Percentiles rank a stretch among this genome's conserved stretches.
phyloP scores from a whole-genome alignment of 1,140 invertebrate species.

The Ruditapes philippinarum region DNA sequence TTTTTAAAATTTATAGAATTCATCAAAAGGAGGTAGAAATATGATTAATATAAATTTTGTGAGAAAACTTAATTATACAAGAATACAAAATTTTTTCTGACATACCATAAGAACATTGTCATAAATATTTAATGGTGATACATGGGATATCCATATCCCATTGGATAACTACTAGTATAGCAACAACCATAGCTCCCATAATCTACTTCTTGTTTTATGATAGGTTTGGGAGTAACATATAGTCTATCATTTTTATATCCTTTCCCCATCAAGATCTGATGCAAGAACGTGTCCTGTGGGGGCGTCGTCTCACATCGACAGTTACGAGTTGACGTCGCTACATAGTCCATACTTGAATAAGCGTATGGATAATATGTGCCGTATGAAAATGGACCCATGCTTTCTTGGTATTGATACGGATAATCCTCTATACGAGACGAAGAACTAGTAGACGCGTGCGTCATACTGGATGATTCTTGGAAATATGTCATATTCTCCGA shows the following conservation, averaged over 20 bases:
- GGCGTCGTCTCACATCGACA: slow-evolving; percentile 67
- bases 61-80: too few relatives aligned
- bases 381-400: slow-evolving; percentile 55
- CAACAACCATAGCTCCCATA: slow-evolving; percentile 56
- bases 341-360: slow-evolving; percentile 15
- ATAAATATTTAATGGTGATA: background rate
- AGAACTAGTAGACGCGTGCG: background rate
- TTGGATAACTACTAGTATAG: slow-evolving; percentile 57
- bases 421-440: background rate
- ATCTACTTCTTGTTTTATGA: slow-evolving; percentile 60
- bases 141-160: slow-evolving; percentile 31
- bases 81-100: too few relatives aligned
- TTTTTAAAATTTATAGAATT: too few relatives aligned
- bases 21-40: too few relatives aligned
- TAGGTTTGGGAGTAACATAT: slow-evolving; percentile 39
- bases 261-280: slow-evolving; percentile 76
- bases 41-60: too few relatives aligned
- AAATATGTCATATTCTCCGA: slow-evolving; percentile 54
- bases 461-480: slow-evolving; percentile 1
- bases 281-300: slow-evolving; percentile 72
- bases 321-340: slow-evolving; percentile 7
- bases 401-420: slow-evolving; percentile 42
- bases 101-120: background rate
- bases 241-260: slow-evolving; percentile 75
- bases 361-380: slow-evolving; percentile 52